Evolutionary conservation across 2,888 invertebrate species (phyloP).

Genomic region (Trypoxylon attenuatum): DNA sequence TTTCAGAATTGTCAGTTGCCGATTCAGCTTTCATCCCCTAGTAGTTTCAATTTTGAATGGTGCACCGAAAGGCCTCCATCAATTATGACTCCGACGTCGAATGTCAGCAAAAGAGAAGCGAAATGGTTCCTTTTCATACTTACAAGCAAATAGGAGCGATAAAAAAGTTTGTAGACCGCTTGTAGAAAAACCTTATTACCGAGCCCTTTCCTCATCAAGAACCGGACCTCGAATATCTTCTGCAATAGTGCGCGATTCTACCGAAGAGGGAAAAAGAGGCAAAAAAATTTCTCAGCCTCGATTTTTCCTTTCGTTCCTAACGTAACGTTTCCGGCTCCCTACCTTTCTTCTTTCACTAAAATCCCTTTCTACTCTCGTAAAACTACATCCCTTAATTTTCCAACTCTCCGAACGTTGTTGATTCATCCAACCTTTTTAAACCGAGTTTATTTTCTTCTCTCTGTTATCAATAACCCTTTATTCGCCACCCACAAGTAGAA

Average conservation of each 20-base stretch:
- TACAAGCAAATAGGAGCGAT: neutral
- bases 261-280: neutral
- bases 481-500: no score
- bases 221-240: neutral
- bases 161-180: neutral
- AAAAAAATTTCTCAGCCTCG: neutral
- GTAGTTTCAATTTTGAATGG: no score
- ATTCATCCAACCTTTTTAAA: no score
- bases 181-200: conserved; percentile 5
- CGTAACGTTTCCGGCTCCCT: neutral
- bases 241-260: neutral
- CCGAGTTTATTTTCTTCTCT: no score
- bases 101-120: neutral
- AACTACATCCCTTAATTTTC: no score
- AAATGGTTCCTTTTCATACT: neutral
- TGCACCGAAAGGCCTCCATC: no score
- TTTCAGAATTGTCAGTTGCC: no score
- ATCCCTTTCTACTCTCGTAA: no score
- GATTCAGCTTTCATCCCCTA: no score
- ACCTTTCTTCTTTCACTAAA: neutral
- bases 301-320: neutral
- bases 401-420: no score
- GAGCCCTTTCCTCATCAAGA: neutral
- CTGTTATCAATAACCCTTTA: no score
- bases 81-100: no score